Evolutionary conservation across 1,140 invertebrate species (phyloP), one percentile per base, ranked within the genome.

Genomic region (Holotrichia oblita): DNA sequence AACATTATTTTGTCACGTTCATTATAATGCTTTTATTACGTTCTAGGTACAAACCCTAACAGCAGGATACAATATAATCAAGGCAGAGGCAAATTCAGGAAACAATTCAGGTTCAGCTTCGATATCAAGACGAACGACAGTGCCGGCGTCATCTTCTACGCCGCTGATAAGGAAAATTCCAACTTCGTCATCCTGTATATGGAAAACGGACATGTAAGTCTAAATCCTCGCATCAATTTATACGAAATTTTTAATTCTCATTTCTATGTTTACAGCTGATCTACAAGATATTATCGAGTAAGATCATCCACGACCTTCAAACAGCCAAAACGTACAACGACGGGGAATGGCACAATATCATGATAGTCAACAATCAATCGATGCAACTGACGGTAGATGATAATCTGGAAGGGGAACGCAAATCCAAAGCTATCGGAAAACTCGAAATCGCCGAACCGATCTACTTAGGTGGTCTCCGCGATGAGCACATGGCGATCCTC

Each of bases 121-220:
- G 91, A 94, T 22, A 93, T 99, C 85, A 94, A 94, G 81, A 98
- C 97, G 0, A 90, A 88, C 42, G 89, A 91, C 72, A 85, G 89
- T 0, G 91, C 96, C 82, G 98, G 98, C 59, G 89, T 98, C 1
- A 85, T 93, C 0, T 95, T 99, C 86, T 99, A 97, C 86, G 92
- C 93, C 0, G 87, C 92, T 0, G 92, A 94, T 79, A 85, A 87
- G 69, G 86, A 88, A 7, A 92, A 94, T 17, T 88, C 88, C 40
- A 94, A 98, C 84, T 95, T 94, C 83, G 89, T 98, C 3, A 92
- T 94, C 7, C 84, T 99, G 0, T 96, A 93, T 83, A 88, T 99
- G 84, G 89, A 91, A 69, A 90, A 95, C 55, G 96, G 96, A 61
- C 90, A 90, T 85, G 93, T 96, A 89, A 88, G 83, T 84, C 69